Evolutionary conservation across 2,888 invertebrate genomes (phyloP), one percentile per base, ranked within the genome.

Genomic region (Epicampocera succincta): DNA sequence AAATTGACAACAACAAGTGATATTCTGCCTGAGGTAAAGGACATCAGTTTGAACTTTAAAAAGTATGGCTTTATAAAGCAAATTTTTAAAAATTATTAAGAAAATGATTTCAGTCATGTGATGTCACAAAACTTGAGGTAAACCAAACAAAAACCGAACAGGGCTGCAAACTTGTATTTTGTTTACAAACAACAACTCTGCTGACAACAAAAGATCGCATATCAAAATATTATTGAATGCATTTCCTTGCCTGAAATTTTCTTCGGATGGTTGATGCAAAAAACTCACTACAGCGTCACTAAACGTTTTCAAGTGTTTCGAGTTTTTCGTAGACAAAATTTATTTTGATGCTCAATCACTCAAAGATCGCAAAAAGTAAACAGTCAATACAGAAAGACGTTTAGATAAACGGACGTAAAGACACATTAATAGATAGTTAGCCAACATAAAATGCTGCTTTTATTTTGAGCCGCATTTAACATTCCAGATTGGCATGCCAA

Each of bases 331-430:
- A 38, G 25, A 52, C 33, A 56, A 63, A 42, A 71, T 63, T 54
- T 44, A 46, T 56, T 80, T 80, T 75, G 75, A 80, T 80, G 80
- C 71, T 66, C 71, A 75, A 75, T 75, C 75, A 75, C 65, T 80
- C 65, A 80, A 74, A 74, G 25, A 60, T 44, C 29, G 50, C 50
- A 52, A 60, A 52, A 52, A 48, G 42, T 40, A 50, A 69, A 61
- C 54, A 54, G 40, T 21, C 58, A 75, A 48, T 50, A 29, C 25
- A 42, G 42, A 50, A 44, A 52, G 19, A 71, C 11, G 48, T 12
- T 12, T 29, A 33, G 12, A 48, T 74, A 48, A 40, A 58, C 17
- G 48, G 19, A 13, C 60, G 48, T 17, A 42, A 15, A 71, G 40
- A 58, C 69, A 69, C 40, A 58, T 69, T 21, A 46, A 69, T 69